Evolutionary conservation across 2,113 vertebrate genomes (phyloP), one percentile per base, ranked within the genome.

Genomic region (Chamaea fasciata): DNA sequence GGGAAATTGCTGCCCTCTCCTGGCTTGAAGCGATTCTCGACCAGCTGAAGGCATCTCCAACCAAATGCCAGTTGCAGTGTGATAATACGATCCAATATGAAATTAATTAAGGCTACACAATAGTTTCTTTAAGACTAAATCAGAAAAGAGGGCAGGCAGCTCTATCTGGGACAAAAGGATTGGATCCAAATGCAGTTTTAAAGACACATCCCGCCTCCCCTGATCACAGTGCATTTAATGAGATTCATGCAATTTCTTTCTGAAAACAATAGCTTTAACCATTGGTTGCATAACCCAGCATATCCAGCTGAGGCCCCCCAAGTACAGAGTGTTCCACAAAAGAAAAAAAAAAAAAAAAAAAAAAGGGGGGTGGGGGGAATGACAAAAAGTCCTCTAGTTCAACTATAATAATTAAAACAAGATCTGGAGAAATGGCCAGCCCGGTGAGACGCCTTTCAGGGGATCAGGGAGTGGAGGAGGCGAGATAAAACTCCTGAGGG

Each of bases 1-100:
- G 97, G 97, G 96, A 96, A 97, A 95, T 96, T 97, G 91, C 97
- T 98, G 98, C 98, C 97, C 98, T 97, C 98, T 98, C 63, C 97
- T 97, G 98, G 97, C 79, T 69, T 11, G 15, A 35, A 53, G 63
- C 83, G 37, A 81, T n/a, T 71, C 67, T 63, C 15, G 3, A 11
- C 35, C n/a, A 19, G 92, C 91, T 28, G 60, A 81, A 91, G 86
- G 73, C 69, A 73, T 70, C 76, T n/a, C 69, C 53, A 5, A 64
- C 64, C 14, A 3, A 86, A 75, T 39, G 79, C 88, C 86, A 39
- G 83, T 89, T 93, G 47, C 73, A 59, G 78, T 49, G 83, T 14
- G 96, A 97, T 88, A 78, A 76, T 94, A 23, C 13, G 22, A 52
- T 44, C 50, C 95, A 90, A 89, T 69, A 47, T 62, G 97, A 96